Base-by-base conservation (phyloP, 2,888 invertebrate species). In the Mimumesa dahlbomi region DNA sequence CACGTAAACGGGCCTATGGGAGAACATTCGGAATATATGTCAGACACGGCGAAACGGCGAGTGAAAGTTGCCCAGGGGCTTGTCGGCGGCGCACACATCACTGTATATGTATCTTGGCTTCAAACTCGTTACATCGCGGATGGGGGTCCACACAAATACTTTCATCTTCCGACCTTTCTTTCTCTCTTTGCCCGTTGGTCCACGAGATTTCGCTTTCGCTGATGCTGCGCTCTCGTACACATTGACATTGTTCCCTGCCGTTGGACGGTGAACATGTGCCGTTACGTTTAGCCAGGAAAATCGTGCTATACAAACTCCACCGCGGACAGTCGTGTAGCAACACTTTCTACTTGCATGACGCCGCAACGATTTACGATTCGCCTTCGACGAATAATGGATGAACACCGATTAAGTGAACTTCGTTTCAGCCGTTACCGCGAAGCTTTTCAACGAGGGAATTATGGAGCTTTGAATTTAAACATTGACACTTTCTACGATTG, bases 171-270 rank as follows among this genome's bases (percentile, higher is more conserved):
- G 77, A 79, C 83, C 82, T 82, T 84, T 82, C 78, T 82, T 81
- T 50, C 13, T 36, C 73, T 71, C 75, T 61, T 61, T 48, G 14
- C 38, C 21, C 21, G 34, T 18, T 31, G 66, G 43, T 49, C 59
- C 62, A 57, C 25, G 45, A 34, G 70, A 82, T 86, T 85, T 86
- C 84, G 80, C 87, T 87, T 86, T 87, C 86, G 82, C 85, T 85
- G 52, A 25, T 50, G 36, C 43, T 14, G n/a, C 2, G 45, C 40
- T 14, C 13, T 34, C 19, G 42, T 38, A 36, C 21, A n/a, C n/a
- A n/a, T n/a, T 31, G 31, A 4, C 25, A 18, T 19, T 29, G 62
- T 25, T 29, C 43, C n/a, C n/a, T n/a, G n/a, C n/a, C n/a, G n/a
- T n/a, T n/a, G n/a, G n/a, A n/a, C n/a, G n/a, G n/a, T n/a, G n/a